Base-by-base conservation (phyloP, 2,888 invertebrate species). In the Drosophila nr. perissopoda region DNA sequence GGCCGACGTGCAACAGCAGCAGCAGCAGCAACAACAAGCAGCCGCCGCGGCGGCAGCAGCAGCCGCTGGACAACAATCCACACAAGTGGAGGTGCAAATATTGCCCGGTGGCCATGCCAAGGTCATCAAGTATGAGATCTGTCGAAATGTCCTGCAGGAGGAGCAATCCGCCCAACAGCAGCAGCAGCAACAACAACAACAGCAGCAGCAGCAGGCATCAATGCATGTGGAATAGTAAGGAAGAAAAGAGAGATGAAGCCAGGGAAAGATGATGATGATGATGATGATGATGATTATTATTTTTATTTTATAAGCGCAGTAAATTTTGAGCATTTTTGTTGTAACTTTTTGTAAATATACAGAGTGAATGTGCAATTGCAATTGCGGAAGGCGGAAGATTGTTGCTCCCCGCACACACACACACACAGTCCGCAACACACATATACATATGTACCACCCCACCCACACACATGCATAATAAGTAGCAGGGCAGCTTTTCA, bases 21-120 rank as follows among this genome's bases (percentile, higher is more conserved):
- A 91, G 34, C 91, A 91, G 29, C 91, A 92, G 34, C 87, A 90
- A 27, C 92, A 92, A 49, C 92, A 92, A 57, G 92, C 92, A 58
- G 90, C 90, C 42, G 80, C 76, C 48, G 89, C 91, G 42, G 72
- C 86, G 76, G 48, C 92, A 83, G 66, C 90, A 88, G 52, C 91
- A 90, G 59, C 93, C 90, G 70, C 85, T 36, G 68, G 75, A 36
- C 81, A 81, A 59, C 81, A 79, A 29, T 42, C 81, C 36, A 46
- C 91, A 87, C 66, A 94, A 59, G 92, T 94, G 83, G 93, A 91
- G 91, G 79, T 85, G 34, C 85, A 85, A 31, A 87, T 85, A 64
- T 49, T 85, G 48, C 87, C 87, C 33, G 80, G 89, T n/a, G 89
- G 85, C 11, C 85, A 86, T 52, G 85, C 78, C 56, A 85, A 93